These are phyloP conservation scores for Indicator maculatus DNA, from an alignment of 2,113 vertebrate genomes.

Conservation along the genomic window DNA sequence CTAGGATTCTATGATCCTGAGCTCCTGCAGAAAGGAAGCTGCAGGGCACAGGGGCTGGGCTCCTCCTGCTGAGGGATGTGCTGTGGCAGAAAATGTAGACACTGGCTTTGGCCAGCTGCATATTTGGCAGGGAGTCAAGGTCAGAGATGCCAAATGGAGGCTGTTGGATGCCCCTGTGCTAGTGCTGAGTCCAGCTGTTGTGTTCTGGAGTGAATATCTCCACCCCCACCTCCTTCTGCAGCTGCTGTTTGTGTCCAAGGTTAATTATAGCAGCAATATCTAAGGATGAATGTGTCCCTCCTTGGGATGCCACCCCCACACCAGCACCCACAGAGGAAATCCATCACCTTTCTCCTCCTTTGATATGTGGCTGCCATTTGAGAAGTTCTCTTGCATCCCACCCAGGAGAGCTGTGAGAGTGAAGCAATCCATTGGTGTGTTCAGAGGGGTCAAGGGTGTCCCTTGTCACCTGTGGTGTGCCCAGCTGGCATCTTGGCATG, in stretches of 20 bases:
- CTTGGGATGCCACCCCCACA: not conserved
- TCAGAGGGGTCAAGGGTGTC: not conserved
- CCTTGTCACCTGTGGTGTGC: not conserved
- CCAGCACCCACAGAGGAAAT: not conserved
- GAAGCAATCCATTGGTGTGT: rapidly evolving
- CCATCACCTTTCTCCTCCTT: not conserved
- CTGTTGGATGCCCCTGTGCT: not conserved
- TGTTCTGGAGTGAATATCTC: not conserved
- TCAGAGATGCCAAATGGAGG: not conserved
- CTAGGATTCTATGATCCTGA: too few relatives aligned
- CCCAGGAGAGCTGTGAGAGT: rapidly evolving
- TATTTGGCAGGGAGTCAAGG: not conserved
- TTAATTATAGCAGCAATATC: not conserved
- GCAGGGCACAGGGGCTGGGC: not conserved
- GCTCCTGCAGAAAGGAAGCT: not conserved
- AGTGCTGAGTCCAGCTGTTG: not conserved
- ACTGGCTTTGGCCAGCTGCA: not conserved
- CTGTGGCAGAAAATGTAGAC: not conserved
- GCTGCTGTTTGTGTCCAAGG: not conserved
- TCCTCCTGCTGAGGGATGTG: not conserved
- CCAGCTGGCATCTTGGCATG: too few relatives aligned
- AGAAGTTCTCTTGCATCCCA: not conserved
- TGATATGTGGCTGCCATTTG: not conserved
- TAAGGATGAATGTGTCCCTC: not conserved
- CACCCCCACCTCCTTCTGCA: not conserved